These are phyloP conservation scores for Tetranychus cinnabarinus DNA, from an alignment of 1,140 invertebrate genomes.

Conservation along the genomic window DNA sequence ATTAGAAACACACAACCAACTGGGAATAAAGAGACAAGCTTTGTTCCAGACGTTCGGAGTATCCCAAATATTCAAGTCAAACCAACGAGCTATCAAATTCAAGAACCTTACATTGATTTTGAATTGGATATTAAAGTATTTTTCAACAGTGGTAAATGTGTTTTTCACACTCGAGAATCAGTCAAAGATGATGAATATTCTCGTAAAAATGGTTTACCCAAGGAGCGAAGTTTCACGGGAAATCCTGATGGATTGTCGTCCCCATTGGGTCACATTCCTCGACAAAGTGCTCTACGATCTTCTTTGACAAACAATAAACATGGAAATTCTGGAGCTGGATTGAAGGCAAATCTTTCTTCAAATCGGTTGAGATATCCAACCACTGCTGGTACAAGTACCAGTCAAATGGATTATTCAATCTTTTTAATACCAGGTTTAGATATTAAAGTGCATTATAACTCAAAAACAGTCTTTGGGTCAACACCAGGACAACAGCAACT, in stretches of 20 bases:
- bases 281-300: not conserved
- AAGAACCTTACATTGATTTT: constrained; percentile 85
- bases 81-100: constrained; percentile 12
- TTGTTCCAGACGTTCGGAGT: too few species aligned
- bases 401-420: constrained; percentile 43
- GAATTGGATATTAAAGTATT: constrained; percentile 87
- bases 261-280: not conserved
- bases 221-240: constrained; percentile 43
- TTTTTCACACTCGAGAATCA: constrained; percentile 70
- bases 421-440: constrained; percentile 85
- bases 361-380: not conserved
- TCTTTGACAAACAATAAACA: not conserved
- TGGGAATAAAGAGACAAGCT: too few species aligned
- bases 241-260: constrained; percentile 16
- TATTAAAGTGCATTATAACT: constrained; percentile 57
- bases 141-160: constrained; percentile 88
- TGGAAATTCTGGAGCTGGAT: not conserved
- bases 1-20: too few species aligned
- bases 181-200: constrained; percentile 34
- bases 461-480: constrained; percentile 10
- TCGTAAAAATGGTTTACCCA: constrained; percentile 20
- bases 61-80: not conserved
- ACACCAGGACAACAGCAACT: not conserved
- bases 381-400: not conserved
- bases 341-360: not conserved